Evolutionary conservation across 1,140 invertebrate species (phyloP).

Genomic region (Caerostris extrusa): DNA sequence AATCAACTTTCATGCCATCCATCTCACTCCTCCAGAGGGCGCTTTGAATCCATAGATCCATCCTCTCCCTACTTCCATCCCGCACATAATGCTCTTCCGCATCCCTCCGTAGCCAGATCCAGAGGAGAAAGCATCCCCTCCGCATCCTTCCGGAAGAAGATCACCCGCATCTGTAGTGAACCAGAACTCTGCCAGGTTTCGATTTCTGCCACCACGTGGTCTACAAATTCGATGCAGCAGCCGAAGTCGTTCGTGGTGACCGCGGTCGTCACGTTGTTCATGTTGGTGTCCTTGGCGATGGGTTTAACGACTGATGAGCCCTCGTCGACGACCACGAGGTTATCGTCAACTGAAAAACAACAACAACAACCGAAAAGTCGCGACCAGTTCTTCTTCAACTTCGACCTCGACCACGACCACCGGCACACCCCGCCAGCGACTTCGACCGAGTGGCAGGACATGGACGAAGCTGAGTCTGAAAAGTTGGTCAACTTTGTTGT

Average conservation of each 20-base stretch:
- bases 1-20: neutral
- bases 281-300: neutral
- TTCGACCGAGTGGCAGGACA: constrained; percentile 69
- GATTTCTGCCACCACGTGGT: constrained; percentile 3
- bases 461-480: constrained; percentile 68
- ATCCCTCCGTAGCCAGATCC: constrained; percentile 57
- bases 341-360: constrained; percentile 6
- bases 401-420: constrained; percentile 14
- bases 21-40: constrained; percentile 31
- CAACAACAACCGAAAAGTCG: constrained; percentile 2
- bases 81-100: constrained; percentile 54
- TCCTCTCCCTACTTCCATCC: neutral
- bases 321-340: neutral
- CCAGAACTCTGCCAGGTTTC: neutral
- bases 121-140: constrained; percentile 52
- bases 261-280: neutral
- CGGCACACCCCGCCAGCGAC: neutral
- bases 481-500: constrained; percentile 74
- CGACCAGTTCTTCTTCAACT: neutral
- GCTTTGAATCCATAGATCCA: constrained; percentile 27
- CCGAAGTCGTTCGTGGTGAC: neutral
- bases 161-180: neutral
- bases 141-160: constrained; percentile 30
- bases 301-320: constrained; percentile 39
- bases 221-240: neutral